Conservation (phyloP, 1,140 invertebrate species). For the Drosophila cardini region DNA sequence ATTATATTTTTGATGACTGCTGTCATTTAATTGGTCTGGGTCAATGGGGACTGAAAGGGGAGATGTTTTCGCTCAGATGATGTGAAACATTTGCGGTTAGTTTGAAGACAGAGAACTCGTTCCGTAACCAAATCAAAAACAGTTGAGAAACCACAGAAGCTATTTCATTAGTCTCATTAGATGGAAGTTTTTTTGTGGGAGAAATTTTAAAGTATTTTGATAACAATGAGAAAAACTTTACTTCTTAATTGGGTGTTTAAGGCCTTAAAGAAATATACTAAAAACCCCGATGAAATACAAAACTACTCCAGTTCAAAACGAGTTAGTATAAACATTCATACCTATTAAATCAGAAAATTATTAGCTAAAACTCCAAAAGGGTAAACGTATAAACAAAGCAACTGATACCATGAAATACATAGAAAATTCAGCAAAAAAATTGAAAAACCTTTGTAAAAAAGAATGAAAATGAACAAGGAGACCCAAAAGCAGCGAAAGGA, state of each 20-base stretch:
- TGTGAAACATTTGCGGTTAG: slow-evolving; percentile 40
- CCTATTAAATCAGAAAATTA: no score
- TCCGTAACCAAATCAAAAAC: slow-evolving; percentile 27
- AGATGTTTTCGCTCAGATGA: neutral
- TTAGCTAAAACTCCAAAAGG: no score
- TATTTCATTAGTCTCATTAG: slow-evolving; percentile 56
- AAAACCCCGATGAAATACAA: no score
- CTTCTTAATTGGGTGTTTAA: no score
- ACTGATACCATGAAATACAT: neutral
- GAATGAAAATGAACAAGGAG: slow-evolving; percentile 19
- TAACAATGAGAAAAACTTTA: no score
- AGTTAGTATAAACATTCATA: no score
- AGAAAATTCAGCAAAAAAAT: neutral
- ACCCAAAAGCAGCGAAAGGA: neutral
- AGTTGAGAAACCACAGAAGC: slow-evolving; percentile 28
- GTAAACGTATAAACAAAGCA: neutral
- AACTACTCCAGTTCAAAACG: no score
- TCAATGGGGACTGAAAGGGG: neutral
- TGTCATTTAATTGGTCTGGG: slow-evolving; percentile 2
- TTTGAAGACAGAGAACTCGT: slow-evolving; percentile 3
- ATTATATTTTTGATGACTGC: slow-evolving; percentile 3
- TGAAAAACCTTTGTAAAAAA: neutral
- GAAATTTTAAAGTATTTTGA: neutral
- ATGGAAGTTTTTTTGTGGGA: slow-evolving; percentile 14
- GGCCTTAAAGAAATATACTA: neutral